Conservation (phyloP, 2,797 vertebrate species). For the Parauchenoglanis ngamensis region DNA sequence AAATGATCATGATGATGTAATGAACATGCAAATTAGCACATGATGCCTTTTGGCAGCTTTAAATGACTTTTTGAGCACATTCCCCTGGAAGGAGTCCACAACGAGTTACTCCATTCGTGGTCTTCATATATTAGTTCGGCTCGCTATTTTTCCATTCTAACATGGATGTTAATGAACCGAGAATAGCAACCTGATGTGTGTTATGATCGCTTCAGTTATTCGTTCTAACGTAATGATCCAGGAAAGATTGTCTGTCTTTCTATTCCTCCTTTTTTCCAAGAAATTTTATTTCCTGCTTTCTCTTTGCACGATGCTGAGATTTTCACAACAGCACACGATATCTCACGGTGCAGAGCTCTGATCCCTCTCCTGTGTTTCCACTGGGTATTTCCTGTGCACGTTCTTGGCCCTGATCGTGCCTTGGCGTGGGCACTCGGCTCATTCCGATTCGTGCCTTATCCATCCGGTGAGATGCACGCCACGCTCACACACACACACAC, state of each 20-base stretch:
- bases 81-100: background rate
- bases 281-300: background rate
- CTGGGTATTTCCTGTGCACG: slow-evolving; percentile 29
- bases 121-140: background rate
- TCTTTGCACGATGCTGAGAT: background rate
- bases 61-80: background rate
- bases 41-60: background rate
- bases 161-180: slow-evolving; percentile 15
- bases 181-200: background rate
- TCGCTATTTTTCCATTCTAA: background rate
- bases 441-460: background rate
- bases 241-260: background rate
- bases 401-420: slow-evolving; percentile 8
- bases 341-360: background rate
- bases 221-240: background rate
- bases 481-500: background rate
- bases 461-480: background rate
- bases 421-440: background rate
- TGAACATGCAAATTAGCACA: background rate
- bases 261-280: background rate
- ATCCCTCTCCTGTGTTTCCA: background rate
- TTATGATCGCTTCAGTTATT: background rate
- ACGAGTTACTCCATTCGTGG: background rate
- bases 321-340: background rate
- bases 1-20: too few relatives aligned